Base-by-base conservation (phyloP, 92 coral and sea anemone species). In the Umimayanthus kanabou region DNA sequence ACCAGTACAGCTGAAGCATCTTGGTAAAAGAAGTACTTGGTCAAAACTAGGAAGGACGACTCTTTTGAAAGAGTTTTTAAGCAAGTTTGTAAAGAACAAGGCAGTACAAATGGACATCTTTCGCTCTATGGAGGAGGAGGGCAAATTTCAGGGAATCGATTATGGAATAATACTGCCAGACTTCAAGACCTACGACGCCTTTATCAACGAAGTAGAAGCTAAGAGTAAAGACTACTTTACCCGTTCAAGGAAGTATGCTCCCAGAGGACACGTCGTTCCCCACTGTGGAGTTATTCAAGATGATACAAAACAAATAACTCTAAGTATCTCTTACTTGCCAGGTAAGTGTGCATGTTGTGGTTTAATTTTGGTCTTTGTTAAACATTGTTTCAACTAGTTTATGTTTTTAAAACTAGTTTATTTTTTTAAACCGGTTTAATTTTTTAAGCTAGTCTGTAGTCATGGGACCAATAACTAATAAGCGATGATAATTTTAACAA, bases 81-180 rank as follows among this genome's bases (percentile, higher is more conserved):
- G 55, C 49, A 82, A 65, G 37, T 87, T 90, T 64, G 67, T 90
- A 9, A 76, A 67, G 33, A 43, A 39, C 79, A 74, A 39, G 26
- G 86, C 85, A 80, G 39, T 90, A 4, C 92, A 90, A 37, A 9
- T 3, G 26, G 92, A 90, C 55, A 55, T 90, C 14, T 64, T 90
- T 18, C 6, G 13, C 33, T 65, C 88, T 45, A 55, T 90, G 81
- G 25, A n/a, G 69, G 25, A 42, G 14, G 33, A 74, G 39, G 80
- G 75, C 29, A 4, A 90, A 25, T 65, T 80, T 13, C 90, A 80
- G 28, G 90, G 90, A 16, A 87, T 87, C 4, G 88, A 90, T 67
- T 90, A 67, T 87, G 88, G 87, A 0, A 80, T 90, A 13, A 33
- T 90, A 13, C 76, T 90, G 3, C 93, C 93, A 7, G 85, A 81